A percentile compares a stretch with the other conserved stretches of the same genome.
phyloP scores from a whole-genome alignment of 2,888 invertebrate genomes.

The Lordiphosa fenestrarum region DNA sequence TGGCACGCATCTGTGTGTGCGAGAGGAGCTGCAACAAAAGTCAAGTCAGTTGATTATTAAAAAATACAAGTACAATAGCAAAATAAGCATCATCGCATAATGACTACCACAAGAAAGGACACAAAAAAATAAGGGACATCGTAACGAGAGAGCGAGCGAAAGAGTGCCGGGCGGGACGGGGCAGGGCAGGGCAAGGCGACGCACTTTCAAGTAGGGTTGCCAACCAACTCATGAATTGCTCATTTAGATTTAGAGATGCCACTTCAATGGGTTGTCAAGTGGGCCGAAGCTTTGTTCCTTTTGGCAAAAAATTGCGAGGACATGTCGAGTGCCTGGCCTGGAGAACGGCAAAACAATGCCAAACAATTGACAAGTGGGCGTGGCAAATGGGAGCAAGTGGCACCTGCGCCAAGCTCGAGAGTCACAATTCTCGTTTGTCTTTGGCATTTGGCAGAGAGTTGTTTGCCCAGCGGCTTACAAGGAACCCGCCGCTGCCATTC shows the following conservation, averaged over 20 bases:
- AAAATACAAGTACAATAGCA: conserved; percentile 64
- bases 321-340: conserved; percentile 59
- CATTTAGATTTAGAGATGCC: conserved; percentile 65
- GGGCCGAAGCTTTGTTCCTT: conserved; percentile 43
- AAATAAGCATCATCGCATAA: conserved; percentile 47
- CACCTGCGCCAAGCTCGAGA: conserved; percentile 24
- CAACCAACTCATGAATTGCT: conserved; percentile 71
- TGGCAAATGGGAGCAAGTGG: conserved; percentile 32
- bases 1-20: conserved; percentile 57
- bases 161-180: neutral
- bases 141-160: conserved; percentile 1
- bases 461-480: conserved; percentile 45
- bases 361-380: conserved; percentile 51
- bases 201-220: conserved; percentile 60
- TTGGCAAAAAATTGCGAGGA: conserved; percentile 48
- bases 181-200: neutral
- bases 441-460: conserved; percentile 51
- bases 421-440: conserved; percentile 40
- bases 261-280: conserved; percentile 48
- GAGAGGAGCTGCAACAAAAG: conserved; percentile 41
- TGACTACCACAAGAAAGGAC: conserved; percentile 26
- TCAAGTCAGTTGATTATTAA: conserved; percentile 68
- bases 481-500: conserved; percentile 12
- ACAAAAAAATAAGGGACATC: neutral
- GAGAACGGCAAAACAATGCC: conserved; percentile 51